Evolutionary conservation across 1,140 invertebrate genomes (phyloP), one percentile per base, ranked within the genome.

Genomic region (Drosophila malerkotliana): DNA sequence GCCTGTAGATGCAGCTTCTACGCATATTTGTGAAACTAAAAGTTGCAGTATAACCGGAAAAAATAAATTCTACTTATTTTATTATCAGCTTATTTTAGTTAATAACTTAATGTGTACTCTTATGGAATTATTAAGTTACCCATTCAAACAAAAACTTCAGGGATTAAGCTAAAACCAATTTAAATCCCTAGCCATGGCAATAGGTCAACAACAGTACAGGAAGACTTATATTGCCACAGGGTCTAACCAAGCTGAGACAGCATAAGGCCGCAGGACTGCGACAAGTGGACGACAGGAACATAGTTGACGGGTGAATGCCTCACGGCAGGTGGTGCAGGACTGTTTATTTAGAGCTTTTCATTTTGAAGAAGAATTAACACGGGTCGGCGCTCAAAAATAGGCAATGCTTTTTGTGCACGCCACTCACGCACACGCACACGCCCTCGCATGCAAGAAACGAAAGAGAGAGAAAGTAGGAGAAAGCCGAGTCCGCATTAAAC

Each of bases 291-390:
- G n/a, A 18, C 41, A 44, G 41, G 39, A n/a, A 1, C 2, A 1
- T 48, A 15, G 9, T 5, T 58, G 12, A 24, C 4, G 15, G 10
- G 5, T 24, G 30, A 26, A 21, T 41, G 68, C 24, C 73, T 41
- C 14, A 18, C 14, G 44, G 55, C 68, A 71, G 64, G 63, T 67
- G 51, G 56, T 9, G 34, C 30, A 28, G n/a, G 54, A 55, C 44
- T 73, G 57, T 62, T 83, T 66, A 48, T 37, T 34, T 39, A 62
- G 37, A 59, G 56, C 44, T 54, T 80, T 74, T 69, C 55, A 58
- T 68, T 73, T 67, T 60, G 58, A 77, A 63, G 58, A 71, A 85
- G 61, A 71, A 85, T 68, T 72, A 76, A 63, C 60, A 57, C 56
- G 18, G 44, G 9, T 9, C 9, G 12, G 14, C 74, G 61, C 82